These are phyloP conservation scores for Ictalurus punctatus DNA, from an alignment of 2,113 vertebrate genomes.

Conservation along the genomic window DNA sequence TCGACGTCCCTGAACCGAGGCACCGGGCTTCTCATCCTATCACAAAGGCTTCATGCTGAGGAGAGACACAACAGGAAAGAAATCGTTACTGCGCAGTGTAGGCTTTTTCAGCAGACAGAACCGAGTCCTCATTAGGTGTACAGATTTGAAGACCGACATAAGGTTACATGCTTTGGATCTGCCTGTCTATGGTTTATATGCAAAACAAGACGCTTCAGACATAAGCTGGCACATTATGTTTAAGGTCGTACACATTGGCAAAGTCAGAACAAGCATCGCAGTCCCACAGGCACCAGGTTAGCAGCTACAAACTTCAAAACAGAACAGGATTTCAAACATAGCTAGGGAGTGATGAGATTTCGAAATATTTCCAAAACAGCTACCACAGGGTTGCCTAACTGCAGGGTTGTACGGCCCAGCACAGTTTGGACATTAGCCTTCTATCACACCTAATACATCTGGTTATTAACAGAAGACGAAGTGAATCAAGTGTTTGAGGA, in stretches of 20 bases:
- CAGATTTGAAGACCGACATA: background rate
- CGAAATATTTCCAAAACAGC: background rate
- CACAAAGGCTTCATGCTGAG: slow-evolving; percentile 58
- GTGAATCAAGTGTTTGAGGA: background rate
- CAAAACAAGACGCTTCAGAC: background rate
- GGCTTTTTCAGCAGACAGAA: slow-evolving; percentile 11
- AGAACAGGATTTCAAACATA: background rate
- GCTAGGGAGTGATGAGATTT: background rate
- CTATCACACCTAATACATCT: background rate
- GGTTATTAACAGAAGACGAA: background rate
- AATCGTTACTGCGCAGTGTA: background rate
- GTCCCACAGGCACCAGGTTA: slow-evolving; percentile 10
- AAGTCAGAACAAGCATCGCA: slow-evolving; percentile 13
- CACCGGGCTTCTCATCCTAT: slow-evolving; percentile 88
- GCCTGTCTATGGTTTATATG: background rate
- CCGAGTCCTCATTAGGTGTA: background rate
- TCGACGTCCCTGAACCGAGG: slow-evolving; percentile 86
- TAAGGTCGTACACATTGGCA: slow-evolving; percentile 15
- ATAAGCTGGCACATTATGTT: background rate
- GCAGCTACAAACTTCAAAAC: background rate
- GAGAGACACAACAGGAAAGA: background rate
- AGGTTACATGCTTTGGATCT: background rate
- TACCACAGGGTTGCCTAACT: background rate
- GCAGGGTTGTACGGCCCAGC: background rate
- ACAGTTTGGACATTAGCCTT: background rate